phyloP scores from a whole-genome alignment of 1,140 invertebrate genomes.

The Trichomalopsis sarcophagae region DNA sequence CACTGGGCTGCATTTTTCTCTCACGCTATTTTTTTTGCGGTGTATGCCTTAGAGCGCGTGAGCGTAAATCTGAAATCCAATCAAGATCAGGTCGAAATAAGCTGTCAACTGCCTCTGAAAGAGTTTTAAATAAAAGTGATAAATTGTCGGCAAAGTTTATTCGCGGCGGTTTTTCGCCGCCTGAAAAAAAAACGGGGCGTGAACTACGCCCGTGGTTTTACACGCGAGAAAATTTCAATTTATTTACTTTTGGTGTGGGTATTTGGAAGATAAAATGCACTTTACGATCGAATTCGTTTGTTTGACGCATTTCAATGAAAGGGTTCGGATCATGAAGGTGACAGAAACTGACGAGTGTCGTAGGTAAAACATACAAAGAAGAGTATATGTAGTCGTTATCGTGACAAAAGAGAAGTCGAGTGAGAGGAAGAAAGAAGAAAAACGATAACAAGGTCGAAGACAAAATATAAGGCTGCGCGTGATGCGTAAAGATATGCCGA shows the following conservation, averaged over 20 bases:
- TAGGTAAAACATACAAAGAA: too few relatives aligned
- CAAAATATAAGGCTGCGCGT: too few relatives aligned
- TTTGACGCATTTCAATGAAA: too few relatives aligned
- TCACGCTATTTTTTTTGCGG: not conserved
- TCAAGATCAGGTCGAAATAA: slow-evolving; percentile 11
- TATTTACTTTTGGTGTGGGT: not conserved
- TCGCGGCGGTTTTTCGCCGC: not conserved
- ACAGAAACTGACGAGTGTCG: too few relatives aligned
- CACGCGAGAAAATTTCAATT: not conserved
- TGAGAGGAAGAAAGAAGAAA: too few relatives aligned
- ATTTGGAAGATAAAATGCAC: not conserved
- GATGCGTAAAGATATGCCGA: too few relatives aligned
- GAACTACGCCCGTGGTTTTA: too few relatives aligned
- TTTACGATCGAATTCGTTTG: not conserved
- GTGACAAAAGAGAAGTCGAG: too few relatives aligned
- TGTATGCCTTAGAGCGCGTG: not conserved
- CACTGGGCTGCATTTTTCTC: not conserved
- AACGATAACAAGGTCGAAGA: too few relatives aligned
- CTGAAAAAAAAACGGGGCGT: too few relatives aligned
- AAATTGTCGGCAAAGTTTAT: not conserved
- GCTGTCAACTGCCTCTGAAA: not conserved
- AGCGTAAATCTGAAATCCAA: not conserved
- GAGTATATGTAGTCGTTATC: too few relatives aligned
- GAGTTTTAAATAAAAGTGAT: not conserved
- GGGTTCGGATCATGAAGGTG: too few relatives aligned